These are phyloP conservation scores for Babyrousa celebensis DNA, from an alignment of 2,797 vertebrate genomes.

Conservation along the genomic window DNA sequence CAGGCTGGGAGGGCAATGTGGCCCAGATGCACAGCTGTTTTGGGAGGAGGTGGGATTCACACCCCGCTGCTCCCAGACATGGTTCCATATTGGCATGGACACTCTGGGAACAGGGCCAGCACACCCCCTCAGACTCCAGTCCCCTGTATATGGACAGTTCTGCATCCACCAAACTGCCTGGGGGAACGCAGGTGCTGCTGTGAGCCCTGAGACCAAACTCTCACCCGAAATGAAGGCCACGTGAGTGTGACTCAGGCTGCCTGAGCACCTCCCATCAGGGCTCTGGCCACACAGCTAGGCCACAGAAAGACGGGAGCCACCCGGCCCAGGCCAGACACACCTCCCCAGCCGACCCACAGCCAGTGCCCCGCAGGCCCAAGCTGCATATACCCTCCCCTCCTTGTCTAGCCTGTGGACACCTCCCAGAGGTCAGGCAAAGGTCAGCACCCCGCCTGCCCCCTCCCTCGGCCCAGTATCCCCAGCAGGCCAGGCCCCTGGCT, in stretches of 20 bases:
- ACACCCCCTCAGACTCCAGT: neutral
- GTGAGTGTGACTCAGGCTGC: neutral
- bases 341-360: neutral
- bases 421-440: neutral
- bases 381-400: neutral
- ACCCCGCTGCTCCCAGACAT: neutral
- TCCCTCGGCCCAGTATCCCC: neutral
- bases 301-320: neutral
- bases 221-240: neutral
- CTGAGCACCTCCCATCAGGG: neutral
- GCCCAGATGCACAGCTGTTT: neutral
- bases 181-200: neutral
- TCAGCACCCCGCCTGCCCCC: too few relatives aligned
- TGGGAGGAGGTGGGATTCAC: neutral
- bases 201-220: neutral
- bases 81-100: neutral
- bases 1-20: fast-evolving
- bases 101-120: neutral
- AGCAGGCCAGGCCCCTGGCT: neutral
- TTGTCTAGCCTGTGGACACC: neutral
- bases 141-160: neutral
- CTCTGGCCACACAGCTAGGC: neutral
- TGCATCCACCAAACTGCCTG: fast-evolving
- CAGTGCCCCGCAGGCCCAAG: neutral
- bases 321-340: neutral